Evolutionary conservation across 2,888 invertebrate species (phyloP).

Genomic region (Hermaeophaga mercurialis): DNA sequence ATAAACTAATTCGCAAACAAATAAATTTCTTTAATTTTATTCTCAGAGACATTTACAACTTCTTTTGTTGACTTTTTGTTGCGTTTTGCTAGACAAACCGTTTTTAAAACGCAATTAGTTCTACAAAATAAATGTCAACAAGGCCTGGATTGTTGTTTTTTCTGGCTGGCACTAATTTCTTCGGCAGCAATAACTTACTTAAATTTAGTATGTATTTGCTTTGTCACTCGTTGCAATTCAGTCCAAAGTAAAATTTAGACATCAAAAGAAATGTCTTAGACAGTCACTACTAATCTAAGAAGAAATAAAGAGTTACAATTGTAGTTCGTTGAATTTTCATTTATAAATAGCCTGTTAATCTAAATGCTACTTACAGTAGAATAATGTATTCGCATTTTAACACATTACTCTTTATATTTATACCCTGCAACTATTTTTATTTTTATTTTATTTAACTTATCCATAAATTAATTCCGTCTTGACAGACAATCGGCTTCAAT

Average conservation of each 20-base stretch:
- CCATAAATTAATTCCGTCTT: too few species aligned
- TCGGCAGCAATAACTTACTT: not conserved
- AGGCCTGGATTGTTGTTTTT: not conserved
- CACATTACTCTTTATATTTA: too few species aligned
- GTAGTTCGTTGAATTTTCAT: conserved; percentile 9
- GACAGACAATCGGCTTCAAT: too few species aligned
- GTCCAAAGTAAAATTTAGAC: conserved; percentile 4
- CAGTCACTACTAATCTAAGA: conserved; percentile 6
- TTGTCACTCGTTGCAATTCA: conserved; percentile 5
- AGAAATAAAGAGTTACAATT: conserved; percentile 11
- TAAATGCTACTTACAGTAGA: too few species aligned
- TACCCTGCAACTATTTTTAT: too few species aligned
- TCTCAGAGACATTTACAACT: not conserved
- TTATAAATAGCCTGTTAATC: not conserved
- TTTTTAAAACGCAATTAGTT: conserved; percentile 2
- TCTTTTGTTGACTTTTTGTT: not conserved
- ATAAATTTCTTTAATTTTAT: not conserved
- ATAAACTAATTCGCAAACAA: too few species aligned
- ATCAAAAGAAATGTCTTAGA: conserved; percentile 7
- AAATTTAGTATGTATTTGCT: not conserved
- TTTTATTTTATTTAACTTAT: too few species aligned
- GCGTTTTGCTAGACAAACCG: not conserved
- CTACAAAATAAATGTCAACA: conserved; percentile 10
- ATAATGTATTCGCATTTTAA: too few species aligned
- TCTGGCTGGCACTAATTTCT: too few species aligned